Evolutionary conservation across 2,113 vertebrate genomes (phyloP).

Genomic region (Vidua chalybeata): DNA sequence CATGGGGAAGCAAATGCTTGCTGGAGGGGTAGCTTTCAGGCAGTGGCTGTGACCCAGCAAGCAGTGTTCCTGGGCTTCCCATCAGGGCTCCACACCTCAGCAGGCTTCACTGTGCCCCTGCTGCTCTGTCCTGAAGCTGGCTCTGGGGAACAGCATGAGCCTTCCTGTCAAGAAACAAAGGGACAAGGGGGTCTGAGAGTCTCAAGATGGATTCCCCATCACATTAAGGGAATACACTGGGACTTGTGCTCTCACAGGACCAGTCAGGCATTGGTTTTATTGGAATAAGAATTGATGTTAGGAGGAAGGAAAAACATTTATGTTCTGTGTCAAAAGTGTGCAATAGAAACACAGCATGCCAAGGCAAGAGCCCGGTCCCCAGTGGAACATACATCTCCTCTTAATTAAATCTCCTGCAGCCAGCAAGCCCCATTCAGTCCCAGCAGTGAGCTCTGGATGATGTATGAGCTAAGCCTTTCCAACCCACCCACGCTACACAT

Average conservation of each 20-base stretch:
- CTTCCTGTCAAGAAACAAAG: not conserved
- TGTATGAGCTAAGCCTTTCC: not conserved
- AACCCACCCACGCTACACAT: not conserved
- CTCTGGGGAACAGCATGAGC: not conserved
- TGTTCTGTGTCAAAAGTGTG: not conserved
- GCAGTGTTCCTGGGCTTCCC: not conserved
- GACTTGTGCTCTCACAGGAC: not conserved
- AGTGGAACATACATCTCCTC: not conserved
- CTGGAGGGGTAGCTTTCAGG: not conserved
- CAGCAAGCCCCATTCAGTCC: not conserved
- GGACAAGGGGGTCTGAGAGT: not conserved
- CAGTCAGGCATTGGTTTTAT: not conserved
- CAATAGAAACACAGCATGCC: not conserved
- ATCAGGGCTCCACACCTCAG: not conserved
- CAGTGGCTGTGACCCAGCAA: not conserved
- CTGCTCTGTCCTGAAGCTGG: not conserved
- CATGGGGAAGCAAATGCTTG: not conserved
- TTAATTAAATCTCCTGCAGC: slow-evolving; percentile 55
- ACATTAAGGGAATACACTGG: not conserved
- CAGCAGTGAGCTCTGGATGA: not conserved
- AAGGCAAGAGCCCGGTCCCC: slow-evolving; percentile 1
- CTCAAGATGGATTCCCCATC: not conserved
- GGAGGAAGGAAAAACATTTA: not conserved
- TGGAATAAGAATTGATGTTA: not conserved
- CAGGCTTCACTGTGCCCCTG: not conserved